Evolutionary conservation across 2,888 invertebrate species (phyloP), one percentile per base, ranked within the genome.

Genomic region (Pyrocoelia pectoralis): DNA sequence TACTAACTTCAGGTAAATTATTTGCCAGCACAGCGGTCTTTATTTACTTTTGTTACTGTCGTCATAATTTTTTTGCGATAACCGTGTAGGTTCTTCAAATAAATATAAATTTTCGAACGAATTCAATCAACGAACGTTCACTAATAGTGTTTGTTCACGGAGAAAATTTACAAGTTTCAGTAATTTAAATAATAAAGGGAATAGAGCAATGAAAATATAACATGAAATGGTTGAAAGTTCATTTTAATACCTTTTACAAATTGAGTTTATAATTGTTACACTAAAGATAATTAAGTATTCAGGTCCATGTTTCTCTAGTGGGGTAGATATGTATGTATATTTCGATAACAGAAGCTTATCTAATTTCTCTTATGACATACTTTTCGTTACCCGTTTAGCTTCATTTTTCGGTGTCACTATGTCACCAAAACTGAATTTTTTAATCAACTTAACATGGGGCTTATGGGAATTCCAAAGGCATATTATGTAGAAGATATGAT

Each of bases 341-440:
- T 50, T 24, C 29, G 28, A 50, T 28, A 50, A 29, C 50, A 29
- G 24, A 14, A 24, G 29, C 50, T 50, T 50, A 50, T 50, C 50
- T 24, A 50, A 19, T 50, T 29, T 28, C 24, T 29, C 18, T 28
- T 19, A 50, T 50, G 18, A 50, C 50, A 24, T 24, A 50, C 12
- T 29, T 50, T 50, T 24, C 46, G 15, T 46, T 46, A 17, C 4
- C 46, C 6, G 17, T 15, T 46, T 10, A 18, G 17, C 17, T 50
- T 29, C 29, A 24, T 12, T 50, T 24, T 29, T 29, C 28, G 28
- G 50, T 6, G 24, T 24, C 24, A 24, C 24, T 5, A 24, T n/a
- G n/a, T n/a, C n/a, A n/a, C n/a, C 29, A 40, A 40, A 40, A 24
- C 3, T 24, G 24, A 24, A 24, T 24, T 3, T 24, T 24, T 24